phyloP scores from a whole-genome alignment of 2,797 vertebrate species.

The Spinibarbus caldwelli region DNA sequence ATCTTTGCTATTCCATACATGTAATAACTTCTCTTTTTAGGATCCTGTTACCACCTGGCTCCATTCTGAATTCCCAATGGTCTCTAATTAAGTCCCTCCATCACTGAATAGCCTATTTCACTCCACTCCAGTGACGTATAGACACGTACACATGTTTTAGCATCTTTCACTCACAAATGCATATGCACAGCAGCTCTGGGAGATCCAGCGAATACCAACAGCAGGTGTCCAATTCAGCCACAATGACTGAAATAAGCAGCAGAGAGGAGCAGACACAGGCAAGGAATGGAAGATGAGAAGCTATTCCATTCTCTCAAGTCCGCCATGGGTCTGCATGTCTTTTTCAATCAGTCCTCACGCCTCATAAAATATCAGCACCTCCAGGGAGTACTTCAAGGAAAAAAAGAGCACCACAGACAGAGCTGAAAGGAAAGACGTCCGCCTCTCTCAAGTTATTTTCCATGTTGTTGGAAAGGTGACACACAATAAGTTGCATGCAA shows the following conservation, averaged over 20 bases:
- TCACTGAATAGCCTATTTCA: slow-evolving; percentile 2
- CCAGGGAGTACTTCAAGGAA: neutral
- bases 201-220: neutral
- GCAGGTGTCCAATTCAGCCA: slow-evolving; percentile 32
- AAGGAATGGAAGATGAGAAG: slow-evolving; percentile 40
- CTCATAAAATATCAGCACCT: slow-evolving; percentile 45
- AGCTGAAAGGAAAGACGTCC: neutral
- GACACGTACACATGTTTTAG: neutral
- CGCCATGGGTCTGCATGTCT: slow-evolving; percentile 40
- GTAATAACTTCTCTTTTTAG: neutral
- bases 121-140: neutral
- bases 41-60: neutral
- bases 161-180: neutral
- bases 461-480: neutral
- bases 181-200: neutral
- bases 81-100: neutral
- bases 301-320: slow-evolving; percentile 45
- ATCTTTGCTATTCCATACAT: neutral
- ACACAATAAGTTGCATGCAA: neutral
- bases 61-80: neutral
- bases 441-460: neutral
- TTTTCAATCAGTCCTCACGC: slow-evolving; percentile 44
- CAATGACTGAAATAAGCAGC: slow-evolving; percentile 38
- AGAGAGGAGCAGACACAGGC: neutral
- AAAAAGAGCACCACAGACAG: neutral